A percentile compares a stretch with the other conserved stretches of the same genome.
Conservation (phyloP, 2,113 vertebrate species). For the Gasterosteus aculeatus region DNA sequence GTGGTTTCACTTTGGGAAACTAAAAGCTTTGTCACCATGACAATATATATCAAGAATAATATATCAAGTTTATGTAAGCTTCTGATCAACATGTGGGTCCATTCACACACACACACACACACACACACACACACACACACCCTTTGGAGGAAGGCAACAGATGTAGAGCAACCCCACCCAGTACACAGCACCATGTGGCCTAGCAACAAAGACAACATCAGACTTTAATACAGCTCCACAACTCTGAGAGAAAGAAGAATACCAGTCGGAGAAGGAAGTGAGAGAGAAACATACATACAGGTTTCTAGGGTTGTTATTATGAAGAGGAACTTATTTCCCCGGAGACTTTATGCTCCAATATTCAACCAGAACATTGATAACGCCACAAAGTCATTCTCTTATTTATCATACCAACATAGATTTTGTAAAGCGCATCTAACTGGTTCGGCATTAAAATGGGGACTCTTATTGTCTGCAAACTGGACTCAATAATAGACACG, state of each 20-base stretch:
- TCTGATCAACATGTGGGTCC: constrained; percentile 34
- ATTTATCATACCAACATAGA: constrained; percentile 56
- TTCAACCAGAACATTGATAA: constrained; percentile 39
- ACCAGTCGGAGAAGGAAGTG: constrained; percentile 18
- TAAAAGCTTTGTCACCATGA: constrained; percentile 18
- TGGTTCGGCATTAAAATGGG: constrained; percentile 27
- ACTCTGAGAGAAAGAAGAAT: constrained; percentile 40
- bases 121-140: constrained; percentile 39
- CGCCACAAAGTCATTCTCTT: constrained; percentile 52
- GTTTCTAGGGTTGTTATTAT: constrained; percentile 31
- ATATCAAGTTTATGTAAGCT: constrained; percentile 32
- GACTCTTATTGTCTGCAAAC: constrained; percentile 21
- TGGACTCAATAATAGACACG: constrained; percentile 20
- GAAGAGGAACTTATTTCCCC: constrained; percentile 22
- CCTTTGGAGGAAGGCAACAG: constrained; percentile 59
- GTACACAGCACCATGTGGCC: constrained; percentile 57
- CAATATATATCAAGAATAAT: too few relatives aligned
- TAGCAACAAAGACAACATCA: constrained; percentile 73
- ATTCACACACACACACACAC: too few relatives aligned
- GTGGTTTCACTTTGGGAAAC: constrained; percentile 28
- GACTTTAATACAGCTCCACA: constrained; percentile 49
- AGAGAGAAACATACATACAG: constrained; percentile 22
- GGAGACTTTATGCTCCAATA: constrained; percentile 41
- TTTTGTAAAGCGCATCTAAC: constrained; percentile 34
- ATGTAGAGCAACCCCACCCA: constrained; percentile 73